phyloP scores from a whole-genome alignment of 2,113 vertebrate genomes.

The Porphyrio hochstetteri region DNA sequence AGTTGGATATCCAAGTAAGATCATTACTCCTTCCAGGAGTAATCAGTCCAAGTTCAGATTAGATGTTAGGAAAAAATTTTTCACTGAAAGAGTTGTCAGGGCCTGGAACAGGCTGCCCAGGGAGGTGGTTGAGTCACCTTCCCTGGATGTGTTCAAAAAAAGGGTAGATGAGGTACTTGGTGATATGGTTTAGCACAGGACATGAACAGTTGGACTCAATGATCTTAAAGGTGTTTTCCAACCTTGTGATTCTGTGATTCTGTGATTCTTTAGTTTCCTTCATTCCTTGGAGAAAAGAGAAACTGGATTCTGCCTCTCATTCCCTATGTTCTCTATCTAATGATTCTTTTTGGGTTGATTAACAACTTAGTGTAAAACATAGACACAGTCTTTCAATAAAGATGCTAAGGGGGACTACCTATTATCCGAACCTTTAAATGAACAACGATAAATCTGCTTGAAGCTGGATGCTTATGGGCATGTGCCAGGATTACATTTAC shows the following conservation, averaged over 20 bases:
- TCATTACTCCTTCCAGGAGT: neutral
- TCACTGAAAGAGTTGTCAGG: too few species aligned
- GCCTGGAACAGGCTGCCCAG: too few species aligned
- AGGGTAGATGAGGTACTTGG: too few species aligned
- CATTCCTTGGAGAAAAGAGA: neutral
- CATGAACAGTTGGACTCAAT: too few species aligned
- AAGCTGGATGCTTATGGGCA: neutral
- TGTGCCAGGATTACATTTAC: neutral
- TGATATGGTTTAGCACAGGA: too few species aligned
- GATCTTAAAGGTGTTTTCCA: too few species aligned
- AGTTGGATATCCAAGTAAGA: neutral
- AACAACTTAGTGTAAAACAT: neutral
- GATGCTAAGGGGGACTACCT: neutral
- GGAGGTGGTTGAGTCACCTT: too few species aligned
- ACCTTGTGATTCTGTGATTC: too few species aligned
- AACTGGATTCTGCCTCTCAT: neutral
- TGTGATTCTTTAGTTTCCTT: neutral
- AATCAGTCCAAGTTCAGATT: too few species aligned
- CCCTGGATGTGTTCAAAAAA: too few species aligned
- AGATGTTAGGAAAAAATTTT: too few species aligned
- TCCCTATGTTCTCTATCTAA: neutral
- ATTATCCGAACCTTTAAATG: neutral
- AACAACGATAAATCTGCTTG: neutral
- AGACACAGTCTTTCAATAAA: neutral
- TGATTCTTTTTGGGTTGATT: neutral